Conservation (phyloP, 92 coral and sea anemone species). For the Muricea muricata region DNA sequence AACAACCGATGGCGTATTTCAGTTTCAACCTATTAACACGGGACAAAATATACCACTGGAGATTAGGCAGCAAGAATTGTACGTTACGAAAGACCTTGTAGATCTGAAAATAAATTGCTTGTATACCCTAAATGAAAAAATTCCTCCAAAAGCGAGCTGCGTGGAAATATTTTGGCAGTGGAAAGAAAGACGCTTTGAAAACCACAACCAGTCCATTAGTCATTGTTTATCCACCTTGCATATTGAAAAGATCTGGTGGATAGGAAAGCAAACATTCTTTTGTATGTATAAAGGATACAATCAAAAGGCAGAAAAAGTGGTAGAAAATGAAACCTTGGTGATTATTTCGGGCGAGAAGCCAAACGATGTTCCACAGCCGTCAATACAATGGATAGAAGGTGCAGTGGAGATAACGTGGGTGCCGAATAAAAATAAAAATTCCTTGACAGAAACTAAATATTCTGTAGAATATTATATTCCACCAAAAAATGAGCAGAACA, state of each 20-base stretch:
- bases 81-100: background rate
- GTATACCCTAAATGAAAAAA: background rate
- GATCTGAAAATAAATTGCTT: background rate
- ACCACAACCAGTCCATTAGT: background rate
- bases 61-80: background rate
- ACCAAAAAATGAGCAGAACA: background rate
- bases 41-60: background rate
- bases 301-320: background rate
- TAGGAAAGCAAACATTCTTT: slow-evolving; percentile 6
- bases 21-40: background rate
- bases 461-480: background rate
- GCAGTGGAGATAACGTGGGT: background rate
- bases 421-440: background rate
- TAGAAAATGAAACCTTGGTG: background rate
- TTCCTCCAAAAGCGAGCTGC: background rate
- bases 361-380: background rate
- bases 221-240: background rate
- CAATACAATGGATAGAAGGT: slow-evolving; percentile 24
- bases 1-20: background rate
- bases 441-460: background rate
- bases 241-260: slow-evolving; percentile 17
- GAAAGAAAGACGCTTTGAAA: slow-evolving; percentile 8
- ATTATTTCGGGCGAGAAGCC: slow-evolving; percentile 14
- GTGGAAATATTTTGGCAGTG: slow-evolving; percentile 18
- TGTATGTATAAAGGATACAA: slow-evolving; percentile 12